Evolutionary conservation across 2,113 vertebrate genomes (phyloP).

Genomic region (Centrocercus urophasianus): DNA sequence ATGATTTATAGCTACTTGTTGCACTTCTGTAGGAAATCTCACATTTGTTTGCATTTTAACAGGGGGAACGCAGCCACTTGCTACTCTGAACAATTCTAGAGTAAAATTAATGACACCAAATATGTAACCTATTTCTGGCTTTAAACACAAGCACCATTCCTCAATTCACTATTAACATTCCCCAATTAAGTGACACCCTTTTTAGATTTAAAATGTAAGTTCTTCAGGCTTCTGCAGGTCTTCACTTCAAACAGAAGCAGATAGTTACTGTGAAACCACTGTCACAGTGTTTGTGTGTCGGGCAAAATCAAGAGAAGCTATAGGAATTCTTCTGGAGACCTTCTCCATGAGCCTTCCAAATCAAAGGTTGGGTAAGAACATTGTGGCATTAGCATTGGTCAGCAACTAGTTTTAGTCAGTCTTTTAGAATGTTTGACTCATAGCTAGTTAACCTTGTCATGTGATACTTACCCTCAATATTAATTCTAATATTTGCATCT

Average conservation of each 20-base stretch:
- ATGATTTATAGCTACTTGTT: neutral
- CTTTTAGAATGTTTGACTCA: slow-evolving; percentile 22
- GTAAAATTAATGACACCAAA: neutral
- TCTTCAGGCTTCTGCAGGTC: slow-evolving; percentile 63
- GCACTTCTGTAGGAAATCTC: neutral
- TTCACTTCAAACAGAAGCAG: slow-evolving; percentile 53
- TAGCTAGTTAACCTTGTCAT: neutral
- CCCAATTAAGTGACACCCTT: neutral
- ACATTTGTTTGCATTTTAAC: neutral
- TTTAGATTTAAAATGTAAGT: slow-evolving; percentile 43
- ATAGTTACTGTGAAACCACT: slow-evolving; percentile 44
- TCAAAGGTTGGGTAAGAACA: slow-evolving; percentile 58
- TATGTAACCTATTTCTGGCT: neutral
- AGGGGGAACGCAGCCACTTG: neutral
- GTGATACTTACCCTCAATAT: neutral
- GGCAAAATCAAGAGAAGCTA: slow-evolving; percentile 52
- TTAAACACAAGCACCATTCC: neutral
- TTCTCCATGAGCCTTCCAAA: slow-evolving; percentile 36
- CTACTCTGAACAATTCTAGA: neutral
- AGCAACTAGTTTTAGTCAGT: slow-evolving; percentile 21
- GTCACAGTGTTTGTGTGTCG: slow-evolving; percentile 27
- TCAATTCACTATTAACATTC: neutral
- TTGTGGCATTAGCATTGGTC: slow-evolving; percentile 11
- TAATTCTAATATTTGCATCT: neutral
- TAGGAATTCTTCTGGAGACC: slow-evolving; percentile 48